These are phyloP conservation scores for Serinus canaria DNA, from an alignment of 2,113 vertebrate genomes.

Conservation along the genomic window DNA sequence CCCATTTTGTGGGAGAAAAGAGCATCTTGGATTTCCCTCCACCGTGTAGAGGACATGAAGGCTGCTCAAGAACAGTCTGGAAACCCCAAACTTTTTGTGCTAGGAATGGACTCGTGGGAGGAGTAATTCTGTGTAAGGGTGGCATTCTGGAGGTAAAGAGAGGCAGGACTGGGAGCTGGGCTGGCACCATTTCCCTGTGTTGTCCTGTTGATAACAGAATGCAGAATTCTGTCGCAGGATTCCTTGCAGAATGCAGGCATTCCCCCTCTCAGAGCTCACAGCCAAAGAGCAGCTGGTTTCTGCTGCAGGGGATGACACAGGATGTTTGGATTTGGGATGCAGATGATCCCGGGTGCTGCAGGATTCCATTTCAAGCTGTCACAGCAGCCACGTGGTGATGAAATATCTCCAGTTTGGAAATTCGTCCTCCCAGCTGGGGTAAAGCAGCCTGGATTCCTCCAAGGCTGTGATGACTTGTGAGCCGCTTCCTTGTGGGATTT, in stretches of 20 bases:
- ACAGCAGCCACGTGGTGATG: not conserved
- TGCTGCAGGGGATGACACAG: not conserved
- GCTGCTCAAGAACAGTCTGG: not conserved
- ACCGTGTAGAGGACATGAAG: too few species aligned
- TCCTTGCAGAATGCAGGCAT: not conserved
- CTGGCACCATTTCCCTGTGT: not conserved
- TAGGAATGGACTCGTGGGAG: not conserved
- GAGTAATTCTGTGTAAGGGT: not conserved
- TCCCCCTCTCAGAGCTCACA: not conserved
- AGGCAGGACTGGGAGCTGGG: not conserved
- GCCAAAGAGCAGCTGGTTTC: not conserved
- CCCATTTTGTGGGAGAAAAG: not conserved
- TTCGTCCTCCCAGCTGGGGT: not conserved
- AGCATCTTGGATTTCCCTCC: not conserved
- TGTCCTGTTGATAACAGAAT: not conserved
- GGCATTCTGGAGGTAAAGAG: not conserved
- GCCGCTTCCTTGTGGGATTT: not conserved
- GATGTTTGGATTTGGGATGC: not conserved
- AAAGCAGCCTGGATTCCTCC: not conserved
- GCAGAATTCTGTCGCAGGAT: not conserved
- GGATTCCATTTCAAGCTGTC: not conserved
- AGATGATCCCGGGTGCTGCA: not conserved
- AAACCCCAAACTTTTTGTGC: not conserved
- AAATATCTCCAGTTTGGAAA: not conserved
- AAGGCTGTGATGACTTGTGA: not conserved